Conservation (phyloP, 2,888 invertebrate species). For the Leptogaster cylindrica region DNA sequence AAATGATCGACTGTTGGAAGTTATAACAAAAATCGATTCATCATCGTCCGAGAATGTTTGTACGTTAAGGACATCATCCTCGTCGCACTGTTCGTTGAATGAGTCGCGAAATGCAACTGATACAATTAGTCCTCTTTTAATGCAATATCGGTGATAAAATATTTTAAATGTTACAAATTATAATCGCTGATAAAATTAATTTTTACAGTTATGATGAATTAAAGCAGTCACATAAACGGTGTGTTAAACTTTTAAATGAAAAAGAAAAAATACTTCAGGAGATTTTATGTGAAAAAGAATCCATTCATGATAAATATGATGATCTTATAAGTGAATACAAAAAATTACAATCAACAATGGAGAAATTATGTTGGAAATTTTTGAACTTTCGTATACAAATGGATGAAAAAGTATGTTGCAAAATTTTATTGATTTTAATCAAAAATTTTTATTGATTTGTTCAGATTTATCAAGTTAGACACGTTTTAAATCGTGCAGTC, state of each 20-base stretch:
- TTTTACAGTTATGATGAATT: slow-evolving; percentile 55
- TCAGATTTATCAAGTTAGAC: slow-evolving; percentile 33
- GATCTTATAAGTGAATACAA: slow-evolving; percentile 51
- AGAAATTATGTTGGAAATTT: slow-evolving; percentile 53
- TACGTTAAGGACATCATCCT: neutral
- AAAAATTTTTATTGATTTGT: neutral
- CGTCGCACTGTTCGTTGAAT: slow-evolving; percentile 9
- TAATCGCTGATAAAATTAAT: neutral
- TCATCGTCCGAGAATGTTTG: slow-evolving; percentile 48
- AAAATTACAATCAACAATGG: slow-evolving; percentile 42
- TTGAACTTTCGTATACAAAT: slow-evolving; percentile 54
- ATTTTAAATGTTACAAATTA: neutral
- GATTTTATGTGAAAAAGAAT: slow-evolving; percentile 53
- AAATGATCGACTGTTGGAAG: slow-evolving; percentile 54
- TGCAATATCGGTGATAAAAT: slow-evolving; percentile 42
- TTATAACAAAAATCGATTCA: slow-evolving; percentile 54
- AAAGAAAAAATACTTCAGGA: slow-evolving; percentile 54
- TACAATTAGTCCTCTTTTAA: slow-evolving; percentile 41
- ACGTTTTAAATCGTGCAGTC: slow-evolving; percentile 16
- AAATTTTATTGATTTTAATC: neutral
- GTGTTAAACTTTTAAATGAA: slow-evolving; percentile 54
- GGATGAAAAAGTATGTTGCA: slow-evolving; percentile 52
- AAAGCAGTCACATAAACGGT: slow-evolving; percentile 53
- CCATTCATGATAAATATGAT: slow-evolving; percentile 53
- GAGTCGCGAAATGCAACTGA: slow-evolving; percentile 5